Evolutionary conservation across 2,113 vertebrate genomes (phyloP).

Genomic region (Cebidichthys violaceus): DNA sequence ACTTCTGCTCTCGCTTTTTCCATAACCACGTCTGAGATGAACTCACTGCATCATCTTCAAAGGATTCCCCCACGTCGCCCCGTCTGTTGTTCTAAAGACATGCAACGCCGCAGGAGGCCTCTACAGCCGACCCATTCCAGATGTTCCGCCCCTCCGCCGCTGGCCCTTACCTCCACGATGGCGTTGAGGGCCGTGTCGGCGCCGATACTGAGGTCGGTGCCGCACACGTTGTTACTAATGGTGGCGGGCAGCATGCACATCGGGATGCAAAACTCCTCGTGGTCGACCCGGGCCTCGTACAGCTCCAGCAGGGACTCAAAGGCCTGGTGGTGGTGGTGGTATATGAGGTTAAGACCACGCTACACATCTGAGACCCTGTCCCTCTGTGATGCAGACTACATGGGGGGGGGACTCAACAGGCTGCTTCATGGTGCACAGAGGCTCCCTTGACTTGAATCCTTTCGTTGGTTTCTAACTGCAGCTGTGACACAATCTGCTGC

Average conservation of each 20-base stretch:
- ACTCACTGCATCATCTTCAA: background rate
- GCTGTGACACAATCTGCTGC: background rate
- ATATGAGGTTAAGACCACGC: conserved; percentile 72
- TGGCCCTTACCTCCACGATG: conserved; percentile 91
- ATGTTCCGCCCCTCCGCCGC: accelerated
- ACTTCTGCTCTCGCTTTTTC: background rate
- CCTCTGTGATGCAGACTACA: background rate
- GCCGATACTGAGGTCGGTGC: conserved; percentile 91
- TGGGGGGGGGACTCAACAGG: background rate
- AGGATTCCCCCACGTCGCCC: background rate
- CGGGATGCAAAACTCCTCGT: conserved; percentile 90
- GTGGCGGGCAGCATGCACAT: conserved; percentile 91
- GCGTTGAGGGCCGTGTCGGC: conserved; percentile 90
- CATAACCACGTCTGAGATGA: too few relatives aligned
- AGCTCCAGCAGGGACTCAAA: conserved; percentile 87
- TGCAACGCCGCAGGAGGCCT: background rate
- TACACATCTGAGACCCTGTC: conserved; percentile 4
- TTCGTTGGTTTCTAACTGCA: background rate
- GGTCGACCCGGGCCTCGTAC: conserved; percentile 79
- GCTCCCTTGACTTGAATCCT: conserved; percentile 19
- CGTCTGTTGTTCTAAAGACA: background rate
- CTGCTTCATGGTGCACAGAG: conserved; percentile 25
- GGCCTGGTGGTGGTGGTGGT: conserved; percentile 84
- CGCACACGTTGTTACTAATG: conserved; percentile 95
- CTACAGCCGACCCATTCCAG: too few relatives aligned